Percentiles rank a stretch among this genome's conserved stretches.
These are phyloP conservation scores for Scelioninae gen. 1 DNA, from an alignment of 2,888 invertebrate genomes.

Conservation along the genomic window DNA sequence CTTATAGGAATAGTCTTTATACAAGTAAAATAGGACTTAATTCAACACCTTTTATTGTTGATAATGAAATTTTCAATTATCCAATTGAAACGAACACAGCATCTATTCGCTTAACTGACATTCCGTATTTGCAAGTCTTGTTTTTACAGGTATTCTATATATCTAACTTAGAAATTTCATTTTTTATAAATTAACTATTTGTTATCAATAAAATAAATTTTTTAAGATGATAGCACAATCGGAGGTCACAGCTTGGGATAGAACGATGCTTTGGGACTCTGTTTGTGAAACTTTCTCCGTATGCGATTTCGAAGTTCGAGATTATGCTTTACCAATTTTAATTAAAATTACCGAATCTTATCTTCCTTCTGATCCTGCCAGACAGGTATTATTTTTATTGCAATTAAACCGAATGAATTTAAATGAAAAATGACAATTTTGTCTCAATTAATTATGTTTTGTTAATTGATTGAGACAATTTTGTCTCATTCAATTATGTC, in stretches of 20 bases:
- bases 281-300: conserved; percentile 74
- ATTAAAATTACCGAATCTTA: conserved; percentile 73
- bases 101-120: too few species aligned
- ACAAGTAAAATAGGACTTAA: too few species aligned
- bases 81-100: too few species aligned
- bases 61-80: too few species aligned
- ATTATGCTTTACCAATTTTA: conserved; percentile 76
- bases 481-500: background rate
- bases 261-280: conserved; percentile 72
- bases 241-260: conserved; percentile 77
- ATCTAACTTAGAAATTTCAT: background rate
- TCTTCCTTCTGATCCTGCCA: conserved; percentile 72
- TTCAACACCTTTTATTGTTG: too few species aligned
- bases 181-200: conserved; percentile 16
- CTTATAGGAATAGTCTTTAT: too few species aligned
- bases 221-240: conserved; percentile 74
- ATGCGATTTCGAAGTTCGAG: conserved; percentile 76
- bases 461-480: too few species aligned
- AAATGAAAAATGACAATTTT: conserved; percentile 19
- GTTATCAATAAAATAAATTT: background rate
- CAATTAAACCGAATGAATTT: conserved; percentile 21
- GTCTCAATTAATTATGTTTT: too few species aligned
- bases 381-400: conserved; percentile 40
- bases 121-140: conserved; percentile 26
- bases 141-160: conserved; percentile 49